phyloP scores from a whole-genome alignment of 2,113 vertebrate genomes.

The Cricetomys ansorgei region DNA sequence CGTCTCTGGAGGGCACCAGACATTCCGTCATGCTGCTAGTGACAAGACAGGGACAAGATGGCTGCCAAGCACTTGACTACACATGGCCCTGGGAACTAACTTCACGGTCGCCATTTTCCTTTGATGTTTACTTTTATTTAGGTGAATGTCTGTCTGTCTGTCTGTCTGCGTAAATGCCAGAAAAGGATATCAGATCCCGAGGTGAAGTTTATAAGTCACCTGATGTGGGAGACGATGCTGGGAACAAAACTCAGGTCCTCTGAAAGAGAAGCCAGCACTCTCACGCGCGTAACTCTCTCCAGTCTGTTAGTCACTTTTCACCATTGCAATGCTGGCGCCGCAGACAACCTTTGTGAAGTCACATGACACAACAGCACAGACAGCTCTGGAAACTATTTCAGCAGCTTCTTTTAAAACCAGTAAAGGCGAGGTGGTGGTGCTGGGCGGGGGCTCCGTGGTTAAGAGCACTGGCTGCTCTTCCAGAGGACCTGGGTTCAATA shows the following conservation, averaged over 20 bases:
- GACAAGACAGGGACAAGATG: not conserved
- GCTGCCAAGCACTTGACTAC: not conserved
- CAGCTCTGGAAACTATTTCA: not conserved
- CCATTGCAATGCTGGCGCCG: not conserved
- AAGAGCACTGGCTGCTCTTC: not conserved
- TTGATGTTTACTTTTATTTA: not conserved
- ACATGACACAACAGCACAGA: not conserved
- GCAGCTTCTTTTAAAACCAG: conserved; percentile 3
- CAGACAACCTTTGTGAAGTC: not conserved
- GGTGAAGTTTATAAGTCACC: not conserved
- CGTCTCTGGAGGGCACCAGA: not conserved
- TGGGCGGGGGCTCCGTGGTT: not conserved
- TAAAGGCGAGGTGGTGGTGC: not conserved
- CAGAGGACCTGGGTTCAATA: not conserved
- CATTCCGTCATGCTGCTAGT: not conserved
- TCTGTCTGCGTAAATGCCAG: not conserved
- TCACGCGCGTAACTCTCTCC: too few relatives aligned
- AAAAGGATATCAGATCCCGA: not conserved
- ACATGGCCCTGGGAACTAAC: not conserved
- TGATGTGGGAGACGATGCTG: not conserved
- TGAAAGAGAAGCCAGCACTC: not conserved
- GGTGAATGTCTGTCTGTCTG: not conserved
- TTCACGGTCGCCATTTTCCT: not conserved
- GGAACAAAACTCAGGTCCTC: not conserved
- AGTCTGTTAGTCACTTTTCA: not conserved